A percentile compares a stretch with the other conserved stretches of the same genome.
phyloP scores from a whole-genome alignment of 2,888 invertebrate genomes.

The Acronicta psi region DNA sequence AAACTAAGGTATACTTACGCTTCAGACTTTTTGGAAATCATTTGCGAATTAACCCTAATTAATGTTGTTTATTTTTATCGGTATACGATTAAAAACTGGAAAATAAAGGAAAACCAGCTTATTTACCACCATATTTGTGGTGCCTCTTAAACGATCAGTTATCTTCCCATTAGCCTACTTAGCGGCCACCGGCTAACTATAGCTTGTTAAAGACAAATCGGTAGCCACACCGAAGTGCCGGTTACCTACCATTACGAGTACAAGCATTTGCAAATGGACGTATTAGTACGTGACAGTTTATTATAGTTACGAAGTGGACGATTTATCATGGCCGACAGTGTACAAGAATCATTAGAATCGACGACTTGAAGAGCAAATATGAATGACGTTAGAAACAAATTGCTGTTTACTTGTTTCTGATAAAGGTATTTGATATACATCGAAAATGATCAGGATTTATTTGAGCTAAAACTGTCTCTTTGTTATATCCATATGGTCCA shows the following conservation, averaged over 20 bases:
- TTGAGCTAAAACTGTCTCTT: not conserved
- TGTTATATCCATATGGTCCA: no score
- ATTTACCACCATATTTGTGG: not conserved
- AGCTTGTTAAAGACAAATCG: slow-evolving; percentile 46
- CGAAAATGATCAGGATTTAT: not conserved
- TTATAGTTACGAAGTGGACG: slow-evolving; percentile 33
- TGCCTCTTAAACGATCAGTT: slow-evolving; percentile 20
- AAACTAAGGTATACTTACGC: no score
- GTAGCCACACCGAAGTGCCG: slow-evolving; percentile 20
- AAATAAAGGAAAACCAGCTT: no score
- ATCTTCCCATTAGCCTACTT: slow-evolving; percentile 49
- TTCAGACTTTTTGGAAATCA: no score
- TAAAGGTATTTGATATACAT: not conserved
- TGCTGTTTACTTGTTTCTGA: slow-evolving; percentile 1
- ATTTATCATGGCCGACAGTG: slow-evolving; percentile 37
- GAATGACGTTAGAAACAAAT: slow-evolving; percentile 21
- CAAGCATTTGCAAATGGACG: slow-evolving; percentile 20
- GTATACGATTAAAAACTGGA: no score
- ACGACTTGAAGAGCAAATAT: slow-evolving; percentile 37
- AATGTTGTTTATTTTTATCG: no score
- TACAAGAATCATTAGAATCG: slow-evolving; percentile 37
- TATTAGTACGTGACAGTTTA: slow-evolving; percentile 44
- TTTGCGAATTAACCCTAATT: no score
- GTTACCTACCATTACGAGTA: slow-evolving; percentile 29
- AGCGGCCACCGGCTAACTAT: slow-evolving; percentile 26